Conservation (phyloP, 2,888 invertebrate species). For the Ormyrus pomaceus region DNA sequence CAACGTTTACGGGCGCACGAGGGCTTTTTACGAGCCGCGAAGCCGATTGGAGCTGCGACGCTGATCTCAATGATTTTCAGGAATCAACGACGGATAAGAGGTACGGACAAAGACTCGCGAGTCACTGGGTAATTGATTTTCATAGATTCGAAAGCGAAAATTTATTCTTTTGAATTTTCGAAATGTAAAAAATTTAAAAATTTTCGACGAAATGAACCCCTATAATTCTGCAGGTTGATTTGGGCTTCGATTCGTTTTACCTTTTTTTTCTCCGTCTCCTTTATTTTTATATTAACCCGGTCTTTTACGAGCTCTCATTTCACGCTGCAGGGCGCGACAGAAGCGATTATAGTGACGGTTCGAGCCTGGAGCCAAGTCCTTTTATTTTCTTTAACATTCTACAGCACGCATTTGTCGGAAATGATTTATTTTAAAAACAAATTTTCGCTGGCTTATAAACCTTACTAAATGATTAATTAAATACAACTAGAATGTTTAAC, state of each 20-base stretch:
- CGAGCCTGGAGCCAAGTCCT: constrained; percentile 1
- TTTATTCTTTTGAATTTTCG: background rate
- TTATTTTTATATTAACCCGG: constrained; percentile 8
- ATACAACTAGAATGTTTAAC: too few species aligned
- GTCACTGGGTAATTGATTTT: too few species aligned
- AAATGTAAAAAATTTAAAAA: background rate
- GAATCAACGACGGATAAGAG: too few species aligned
- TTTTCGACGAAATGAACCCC: background rate
- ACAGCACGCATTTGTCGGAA: too few species aligned
- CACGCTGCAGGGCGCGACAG: constrained; percentile 11
- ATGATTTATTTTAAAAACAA: too few species aligned
- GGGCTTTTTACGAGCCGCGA: constrained; percentile 13
- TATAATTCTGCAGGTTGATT: background rate
- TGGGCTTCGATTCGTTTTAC: background rate
- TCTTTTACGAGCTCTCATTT: constrained; percentile 8
- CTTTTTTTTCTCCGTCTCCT: background rate
- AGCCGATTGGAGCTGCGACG: background rate
- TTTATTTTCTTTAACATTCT: constrained; percentile 1
- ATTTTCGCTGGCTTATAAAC: too few species aligned
- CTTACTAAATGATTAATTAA: too few species aligned
- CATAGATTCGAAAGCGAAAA: background rate
- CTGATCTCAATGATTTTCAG: background rate
- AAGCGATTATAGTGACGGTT: constrained; percentile 9
- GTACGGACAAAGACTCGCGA: too few species aligned
- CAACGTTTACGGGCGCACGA: background rate